Conservation (phyloP, 2,797 vertebrate species). For the Dipus sagitta region DNA sequence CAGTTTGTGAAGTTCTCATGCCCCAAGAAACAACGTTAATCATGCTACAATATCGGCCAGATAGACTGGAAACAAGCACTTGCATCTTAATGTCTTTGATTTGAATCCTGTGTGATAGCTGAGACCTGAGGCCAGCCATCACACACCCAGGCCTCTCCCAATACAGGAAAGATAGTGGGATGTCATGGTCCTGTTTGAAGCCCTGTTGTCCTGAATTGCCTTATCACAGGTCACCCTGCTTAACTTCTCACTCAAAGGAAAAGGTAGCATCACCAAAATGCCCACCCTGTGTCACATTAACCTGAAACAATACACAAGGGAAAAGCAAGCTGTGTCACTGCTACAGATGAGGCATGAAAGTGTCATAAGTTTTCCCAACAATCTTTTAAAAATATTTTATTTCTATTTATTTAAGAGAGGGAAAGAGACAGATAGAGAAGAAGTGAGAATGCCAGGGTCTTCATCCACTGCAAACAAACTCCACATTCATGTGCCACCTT, state of each 20-base stretch:
- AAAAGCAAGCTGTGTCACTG: neutral
- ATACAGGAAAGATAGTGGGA: neutral
- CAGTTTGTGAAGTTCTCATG: neutral
- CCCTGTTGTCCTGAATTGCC: neutral
- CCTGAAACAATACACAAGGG: neutral
- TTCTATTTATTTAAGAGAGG: too few relatives aligned
- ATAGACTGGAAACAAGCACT: neutral
- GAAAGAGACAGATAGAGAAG: too few relatives aligned
- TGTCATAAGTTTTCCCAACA: neutral
- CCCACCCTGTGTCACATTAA: neutral
- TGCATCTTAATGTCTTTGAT: constrained; percentile 1
- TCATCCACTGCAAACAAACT: too few relatives aligned
- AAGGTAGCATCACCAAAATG: neutral
- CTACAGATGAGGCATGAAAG: accelerated
- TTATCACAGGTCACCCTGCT: neutral
- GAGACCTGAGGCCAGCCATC: neutral
- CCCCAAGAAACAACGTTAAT: neutral
- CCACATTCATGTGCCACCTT: too few relatives aligned
- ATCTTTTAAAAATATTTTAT: too few relatives aligned
- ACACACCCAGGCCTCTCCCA: too few relatives aligned
- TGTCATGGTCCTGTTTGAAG: neutral
- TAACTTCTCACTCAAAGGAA: neutral
- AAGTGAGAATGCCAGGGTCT: too few relatives aligned
- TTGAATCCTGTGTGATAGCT: neutral
- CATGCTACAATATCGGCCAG: neutral